phyloP scores from a whole-genome alignment of 2,113 vertebrate genomes.

The Pholis gunnellus region DNA sequence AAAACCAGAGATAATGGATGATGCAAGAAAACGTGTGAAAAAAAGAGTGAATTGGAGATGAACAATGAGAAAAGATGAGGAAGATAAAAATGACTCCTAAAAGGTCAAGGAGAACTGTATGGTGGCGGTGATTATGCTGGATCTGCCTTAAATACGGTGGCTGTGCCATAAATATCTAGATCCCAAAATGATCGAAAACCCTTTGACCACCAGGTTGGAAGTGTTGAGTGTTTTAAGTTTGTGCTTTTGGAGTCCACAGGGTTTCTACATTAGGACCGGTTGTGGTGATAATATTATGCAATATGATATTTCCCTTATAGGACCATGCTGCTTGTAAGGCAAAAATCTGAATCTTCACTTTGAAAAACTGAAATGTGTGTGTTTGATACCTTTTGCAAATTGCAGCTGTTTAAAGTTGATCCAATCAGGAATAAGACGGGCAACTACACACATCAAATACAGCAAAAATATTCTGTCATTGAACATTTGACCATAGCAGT shows the following conservation, averaged over 20 bases:
- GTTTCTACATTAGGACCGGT: slow-evolving; percentile 62
- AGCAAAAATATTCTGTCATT: slow-evolving; percentile 64
- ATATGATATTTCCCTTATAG: slow-evolving; percentile 68
- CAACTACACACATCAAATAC: slow-evolving; percentile 64
- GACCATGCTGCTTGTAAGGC: slow-evolving; percentile 73
- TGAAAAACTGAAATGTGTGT: slow-evolving; percentile 62
- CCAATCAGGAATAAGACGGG: slow-evolving; percentile 68
- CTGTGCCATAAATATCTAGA: slow-evolving; percentile 33
- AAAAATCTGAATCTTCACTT: slow-evolving; percentile 70
- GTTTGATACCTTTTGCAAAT: slow-evolving; percentile 71
- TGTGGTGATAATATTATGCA: slow-evolving; percentile 54
- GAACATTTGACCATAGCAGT: slow-evolving; percentile 43
- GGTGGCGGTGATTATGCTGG: slow-evolving; percentile 12
- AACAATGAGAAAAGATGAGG: slow-evolving; percentile 7
- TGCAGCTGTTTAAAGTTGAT: slow-evolving; percentile 59
- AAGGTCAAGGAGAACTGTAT: slow-evolving; percentile 18
- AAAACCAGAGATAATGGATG: slow-evolving; percentile 26
- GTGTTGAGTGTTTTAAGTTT: slow-evolving; percentile 77
- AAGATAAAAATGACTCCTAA: slow-evolving; percentile 24
- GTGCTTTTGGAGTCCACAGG: slow-evolving; percentile 81
- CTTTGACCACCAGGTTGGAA: slow-evolving; percentile 80
- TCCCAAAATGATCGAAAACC: slow-evolving; percentile 73
- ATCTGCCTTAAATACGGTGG: slow-evolving; percentile 46
- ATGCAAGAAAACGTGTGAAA: background rate
- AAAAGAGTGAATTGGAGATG: slow-evolving; percentile 17